Percentiles rank a stretch among this genome's conserved stretches.
These are phyloP conservation scores for Chelonia mydas DNA, from an alignment of 2,797 vertebrate species.

Conservation along the genomic window DNA sequence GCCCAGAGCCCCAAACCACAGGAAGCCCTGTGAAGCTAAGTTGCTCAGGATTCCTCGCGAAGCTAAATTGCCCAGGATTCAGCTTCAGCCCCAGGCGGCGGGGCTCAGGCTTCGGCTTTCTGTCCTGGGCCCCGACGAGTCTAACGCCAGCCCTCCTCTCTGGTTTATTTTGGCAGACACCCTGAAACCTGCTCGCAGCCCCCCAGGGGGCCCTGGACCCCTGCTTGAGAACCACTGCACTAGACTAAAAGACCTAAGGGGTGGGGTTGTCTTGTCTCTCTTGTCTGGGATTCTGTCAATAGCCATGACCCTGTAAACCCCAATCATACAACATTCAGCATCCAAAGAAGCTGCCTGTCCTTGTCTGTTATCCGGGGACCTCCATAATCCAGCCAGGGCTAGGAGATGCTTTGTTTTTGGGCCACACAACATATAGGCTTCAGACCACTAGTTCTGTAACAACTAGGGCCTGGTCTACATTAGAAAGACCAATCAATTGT, in stretches of 20 bases:
- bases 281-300: neutral
- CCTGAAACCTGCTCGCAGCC: too few species aligned
- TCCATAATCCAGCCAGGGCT: neutral
- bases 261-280: neutral
- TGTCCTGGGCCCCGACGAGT: too few species aligned
- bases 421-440: neutral
- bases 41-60: too few species aligned
- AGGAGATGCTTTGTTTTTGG: neutral
- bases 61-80: too few species aligned
- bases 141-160: too few species aligned
- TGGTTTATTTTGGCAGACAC: too few species aligned
- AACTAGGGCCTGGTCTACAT: neutral
- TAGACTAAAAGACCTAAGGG: fast-evolving
- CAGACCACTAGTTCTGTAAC: neutral
- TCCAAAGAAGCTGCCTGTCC: neutral
- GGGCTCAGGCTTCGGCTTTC: too few species aligned
- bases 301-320: neutral
- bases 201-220: too few species aligned
- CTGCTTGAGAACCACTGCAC: too few species aligned
- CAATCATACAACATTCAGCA: neutral
- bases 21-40: too few species aligned
- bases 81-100: too few species aligned
- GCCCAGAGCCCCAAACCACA: too few species aligned
- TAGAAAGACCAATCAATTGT: neutral
- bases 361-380: neutral